Evolutionary conservation across 2,797 vertebrate genomes (phyloP), one percentile per base, ranked within the genome.

Genomic region (Pangasius djambal): DNA sequence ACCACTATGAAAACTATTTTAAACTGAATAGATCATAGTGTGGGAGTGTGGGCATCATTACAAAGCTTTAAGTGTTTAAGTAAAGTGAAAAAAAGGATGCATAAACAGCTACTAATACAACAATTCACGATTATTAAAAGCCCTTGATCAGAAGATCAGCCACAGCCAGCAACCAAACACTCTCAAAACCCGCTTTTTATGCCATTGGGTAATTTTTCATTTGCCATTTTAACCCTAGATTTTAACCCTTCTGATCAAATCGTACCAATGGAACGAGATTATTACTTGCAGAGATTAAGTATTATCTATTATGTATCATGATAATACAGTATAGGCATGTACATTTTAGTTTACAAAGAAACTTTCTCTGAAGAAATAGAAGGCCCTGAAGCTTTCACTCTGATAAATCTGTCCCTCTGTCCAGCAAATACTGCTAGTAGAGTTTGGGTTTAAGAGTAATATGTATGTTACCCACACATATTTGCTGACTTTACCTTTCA

Each of bases 401-500:
- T 20, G 6, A 81, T 34, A 31, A 15, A 6, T 77, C 25, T 28
- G 22, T 75, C 72, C 40, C 50, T 48, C n/a, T 15, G 4, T 78
- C n/a, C 77, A 55, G 50, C 16, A 78, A n/a, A 50, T n/a, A 31
- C 48, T 18, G 6, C 5, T 2, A 28, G 31, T 40, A 2, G 55
- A 25, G 6, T 40, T 55, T 37, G 20, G 18, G 13, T 83, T 44
- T 40, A 83, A 48, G 25, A 48, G 59, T n/a, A 83, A 63, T 37
- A 61, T 74, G 74, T 52, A 31, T 37, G 77, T 59, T 86, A 1
- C 28, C 77, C 72, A 81, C 40, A 44, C 40, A 44, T 44, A 50
- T 88, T 77, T 65, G 28, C 67, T 78, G 89, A 87, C 55, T 92
- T 92, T 89, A 77, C 59, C 9, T 86, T 83, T 82, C 52, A 83